These are phyloP conservation scores for Probaryconus sp. DNA, from an alignment of 1,140 invertebrate genomes.

Conservation along the genomic window DNA sequence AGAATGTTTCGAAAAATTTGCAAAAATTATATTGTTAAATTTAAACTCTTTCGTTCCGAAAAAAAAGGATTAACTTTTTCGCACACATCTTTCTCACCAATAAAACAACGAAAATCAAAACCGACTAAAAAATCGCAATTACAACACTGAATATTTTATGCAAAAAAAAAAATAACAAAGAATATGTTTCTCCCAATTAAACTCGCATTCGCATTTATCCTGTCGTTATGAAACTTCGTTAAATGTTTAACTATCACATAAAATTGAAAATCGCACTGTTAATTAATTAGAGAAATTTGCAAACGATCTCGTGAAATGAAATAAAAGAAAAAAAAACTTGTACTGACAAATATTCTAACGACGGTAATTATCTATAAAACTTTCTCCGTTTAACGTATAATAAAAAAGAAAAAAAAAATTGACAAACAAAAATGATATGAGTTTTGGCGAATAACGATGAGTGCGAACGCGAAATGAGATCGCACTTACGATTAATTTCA, in stretches of 20 bases:
- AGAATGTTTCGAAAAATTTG: too few relatives aligned
- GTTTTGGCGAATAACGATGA: not conserved
- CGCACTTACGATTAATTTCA: conserved; percentile 73
- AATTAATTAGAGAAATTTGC: too few relatives aligned
- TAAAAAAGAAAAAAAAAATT: too few relatives aligned
- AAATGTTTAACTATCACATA: not conserved
- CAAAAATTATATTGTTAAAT: too few relatives aligned
- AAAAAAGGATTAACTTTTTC: too few relatives aligned
- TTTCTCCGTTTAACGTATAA: not conserved
- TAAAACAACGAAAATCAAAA: too few relatives aligned
- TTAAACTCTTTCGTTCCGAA: too few relatives aligned
- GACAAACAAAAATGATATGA: too few relatives aligned
- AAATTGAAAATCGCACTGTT: not conserved
- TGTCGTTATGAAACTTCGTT: not conserved
- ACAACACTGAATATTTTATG: not conserved
- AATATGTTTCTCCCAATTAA: not conserved
- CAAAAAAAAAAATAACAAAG: not conserved
- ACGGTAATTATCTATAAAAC: too few relatives aligned
- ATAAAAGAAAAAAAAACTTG: not conserved
- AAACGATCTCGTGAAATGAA: not conserved
- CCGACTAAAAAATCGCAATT: too few relatives aligned
- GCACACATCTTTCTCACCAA: too few relatives aligned
- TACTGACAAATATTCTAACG: not conserved
- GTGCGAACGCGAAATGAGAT: conserved; percentile 5
- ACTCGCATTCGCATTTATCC: not conserved